Conservation (phyloP, 2,113 vertebrate species). For the Stegostoma tigrinum region DNA sequence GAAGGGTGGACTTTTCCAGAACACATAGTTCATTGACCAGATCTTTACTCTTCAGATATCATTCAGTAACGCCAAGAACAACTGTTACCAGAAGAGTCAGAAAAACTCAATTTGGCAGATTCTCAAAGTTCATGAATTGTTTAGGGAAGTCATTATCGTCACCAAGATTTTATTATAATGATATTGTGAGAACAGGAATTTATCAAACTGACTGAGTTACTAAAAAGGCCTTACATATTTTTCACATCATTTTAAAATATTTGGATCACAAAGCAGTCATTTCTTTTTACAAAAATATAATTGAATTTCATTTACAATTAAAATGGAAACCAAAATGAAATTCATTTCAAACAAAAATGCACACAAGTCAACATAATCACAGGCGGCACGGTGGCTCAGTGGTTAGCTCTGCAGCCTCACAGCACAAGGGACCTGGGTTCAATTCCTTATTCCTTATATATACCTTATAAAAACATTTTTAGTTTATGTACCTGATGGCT, state of each 20-base stretch:
- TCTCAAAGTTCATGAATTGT: background rate
- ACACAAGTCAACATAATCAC: constrained; percentile 16
- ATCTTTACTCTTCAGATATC: background rate
- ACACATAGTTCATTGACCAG: background rate
- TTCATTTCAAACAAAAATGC: constrained; percentile 23
- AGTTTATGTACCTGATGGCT: background rate
- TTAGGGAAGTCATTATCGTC: background rate
- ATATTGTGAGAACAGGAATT: background rate
- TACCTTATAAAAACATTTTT: constrained; percentile 22
- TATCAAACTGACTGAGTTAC: background rate
- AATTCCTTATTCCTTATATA: no score
- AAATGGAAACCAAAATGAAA: constrained; percentile 33
- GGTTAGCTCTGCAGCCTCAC: no score
- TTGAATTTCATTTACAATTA: constrained; percentile 34
- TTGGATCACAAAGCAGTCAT: constrained; percentile 28
- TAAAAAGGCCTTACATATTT: background rate
- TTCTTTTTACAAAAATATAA: constrained; percentile 16
- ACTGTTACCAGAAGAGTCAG: background rate
- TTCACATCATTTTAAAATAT: constrained; percentile 30
- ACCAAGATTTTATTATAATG: background rate
- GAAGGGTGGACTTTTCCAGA: background rate
- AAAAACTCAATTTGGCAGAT: background rate
- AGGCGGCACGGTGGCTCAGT: no score
- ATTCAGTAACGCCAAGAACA: background rate
- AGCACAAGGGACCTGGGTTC: no score